A percentile compares a stretch with the other conserved stretches of the same genome.
Evolutionary conservation across 2,113 vertebrate genomes (phyloP).

Genomic region (Cyprinus carpio): DNA sequence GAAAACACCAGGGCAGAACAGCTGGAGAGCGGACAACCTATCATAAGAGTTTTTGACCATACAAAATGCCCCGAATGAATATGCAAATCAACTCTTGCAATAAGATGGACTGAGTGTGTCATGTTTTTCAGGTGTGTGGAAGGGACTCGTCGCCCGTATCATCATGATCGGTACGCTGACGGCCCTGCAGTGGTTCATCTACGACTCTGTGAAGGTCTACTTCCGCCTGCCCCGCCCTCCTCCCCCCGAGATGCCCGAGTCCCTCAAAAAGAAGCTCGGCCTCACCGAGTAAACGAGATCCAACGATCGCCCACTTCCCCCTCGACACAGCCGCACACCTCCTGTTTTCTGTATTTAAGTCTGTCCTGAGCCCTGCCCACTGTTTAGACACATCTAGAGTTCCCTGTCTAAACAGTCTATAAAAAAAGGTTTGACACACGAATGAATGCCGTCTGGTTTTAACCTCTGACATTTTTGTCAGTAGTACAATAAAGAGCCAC

Average conservation of each 20-base stretch:
- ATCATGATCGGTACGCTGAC: conserved; percentile 99
- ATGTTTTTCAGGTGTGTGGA: conserved; percentile 88
- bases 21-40: conserved; percentile 79
- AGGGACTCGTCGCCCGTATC: conserved; percentile 95
- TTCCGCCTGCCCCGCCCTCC: conserved; percentile 97
- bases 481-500: conserved; percentile 49
- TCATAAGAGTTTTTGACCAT: not conserved
- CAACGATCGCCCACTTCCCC: conserved; percentile 9
- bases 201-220: conserved; percentile 98
- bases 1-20: conserved; percentile 68
- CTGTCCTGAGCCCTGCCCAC: conserved; percentile 26
- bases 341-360: conserved; percentile 61
- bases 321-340: not conserved
- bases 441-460: conserved; percentile 52
- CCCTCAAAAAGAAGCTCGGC: conserved; percentile 97
- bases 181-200: conserved; percentile 99
- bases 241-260: conserved; percentile 98
- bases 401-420: conserved; percentile 36
- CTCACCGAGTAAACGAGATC: conserved; percentile 81
- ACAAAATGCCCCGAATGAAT: not conserved
- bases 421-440: conserved; percentile 20
- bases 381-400: too few species aligned
- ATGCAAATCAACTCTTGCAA: not conserved
- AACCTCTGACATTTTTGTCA: conserved; percentile 47
- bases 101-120: not conserved